Conservation (phyloP, 1,140 invertebrate species). For the Psix sp. region DNA sequence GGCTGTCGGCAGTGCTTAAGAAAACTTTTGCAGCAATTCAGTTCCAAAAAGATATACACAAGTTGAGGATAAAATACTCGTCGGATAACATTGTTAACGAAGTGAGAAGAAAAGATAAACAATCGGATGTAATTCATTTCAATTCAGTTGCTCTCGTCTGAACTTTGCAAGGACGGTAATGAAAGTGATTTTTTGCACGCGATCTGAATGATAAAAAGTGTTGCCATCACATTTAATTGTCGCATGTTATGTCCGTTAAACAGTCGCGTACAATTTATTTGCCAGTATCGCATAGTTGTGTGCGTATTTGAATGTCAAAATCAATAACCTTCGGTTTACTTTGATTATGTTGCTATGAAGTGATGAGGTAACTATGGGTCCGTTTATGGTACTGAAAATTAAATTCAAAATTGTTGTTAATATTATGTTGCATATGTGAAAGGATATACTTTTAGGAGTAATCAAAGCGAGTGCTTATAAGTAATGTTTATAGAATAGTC, state of each 20-base stretch:
- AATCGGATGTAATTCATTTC: not conserved
- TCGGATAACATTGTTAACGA: not conserved
- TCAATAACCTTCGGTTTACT: slow-evolving; percentile 17
- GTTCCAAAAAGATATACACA: not conserved
- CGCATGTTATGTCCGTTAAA: no score
- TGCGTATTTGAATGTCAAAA: slow-evolving; percentile 9
- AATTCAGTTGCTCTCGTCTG: not conserved
- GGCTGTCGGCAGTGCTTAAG: slow-evolving; percentile 37
- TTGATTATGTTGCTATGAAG: not conserved
- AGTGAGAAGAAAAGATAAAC: not conserved
- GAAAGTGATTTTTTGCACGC: slow-evolving; percentile 5
- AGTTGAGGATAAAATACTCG: not conserved
- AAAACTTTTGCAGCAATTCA: slow-evolving; percentile 6
- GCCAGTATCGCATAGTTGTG: slow-evolving; percentile 1
- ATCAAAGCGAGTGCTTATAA: no score
- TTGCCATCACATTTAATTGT: not conserved
- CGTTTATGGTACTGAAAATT: slow-evolving; percentile 3
- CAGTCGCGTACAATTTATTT: no score
- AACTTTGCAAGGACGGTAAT: slow-evolving; percentile 14
- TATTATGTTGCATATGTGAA: no score
- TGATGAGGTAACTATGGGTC: no score
- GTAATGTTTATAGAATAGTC: no score
- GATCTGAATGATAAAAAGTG: slow-evolving; percentile 8
- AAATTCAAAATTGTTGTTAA: not conserved
- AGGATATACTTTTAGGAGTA: no score